Evolutionary conservation across 2,113 vertebrate species (phyloP), one percentile per base, ranked within the genome.

Genomic region (Pterophyllum scalare): DNA sequence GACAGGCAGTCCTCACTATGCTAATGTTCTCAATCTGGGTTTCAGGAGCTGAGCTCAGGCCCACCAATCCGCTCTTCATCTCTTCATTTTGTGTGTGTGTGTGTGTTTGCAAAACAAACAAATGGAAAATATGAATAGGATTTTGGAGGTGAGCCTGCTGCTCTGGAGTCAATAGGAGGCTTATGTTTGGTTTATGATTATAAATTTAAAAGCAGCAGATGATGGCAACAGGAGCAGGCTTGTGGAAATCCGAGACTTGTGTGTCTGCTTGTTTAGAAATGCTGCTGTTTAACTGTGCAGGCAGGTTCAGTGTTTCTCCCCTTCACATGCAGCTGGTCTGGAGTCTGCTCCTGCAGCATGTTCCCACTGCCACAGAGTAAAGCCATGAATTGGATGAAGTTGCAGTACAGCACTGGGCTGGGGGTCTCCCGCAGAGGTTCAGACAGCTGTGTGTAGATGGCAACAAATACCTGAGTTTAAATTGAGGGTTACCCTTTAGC

Each of bases 11-110:
- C 80, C 46, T 87, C 86, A 75, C 19, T 24, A 20, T 26, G 59
- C 72, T 94, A 81, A 91, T 89, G 79, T 86, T 79, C 57, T 46
- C 90, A 87, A 56, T 87, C 87, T 84, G 80, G 59, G 65, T 88
- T 88, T 78, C 60, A 58, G 60, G 72, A 75, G 84, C 70, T 11
- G 24, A 77, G 74, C 84, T 79, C 54, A 59, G 70, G 31, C 59
- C 58, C 13, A 35, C 70, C 58, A 77, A 77, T 75, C 61, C 80
- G 75, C 70, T 67, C 58, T 20, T 58, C 61, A 33, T 70, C 77
- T 61, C 81, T 67, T 64, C 31, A 35, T 12, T 9, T 14, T 20
- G 52, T 7, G 15, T 52, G 15, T 52, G 14, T 6, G 28, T 75
- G 81, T 58, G 33, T 85, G 77, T 80, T 20, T 59, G 43, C 17